These are phyloP conservation scores for Chalcosyrphus nemorum DNA, from an alignment of 2,888 invertebrate species.

Conservation along the genomic window DNA sequence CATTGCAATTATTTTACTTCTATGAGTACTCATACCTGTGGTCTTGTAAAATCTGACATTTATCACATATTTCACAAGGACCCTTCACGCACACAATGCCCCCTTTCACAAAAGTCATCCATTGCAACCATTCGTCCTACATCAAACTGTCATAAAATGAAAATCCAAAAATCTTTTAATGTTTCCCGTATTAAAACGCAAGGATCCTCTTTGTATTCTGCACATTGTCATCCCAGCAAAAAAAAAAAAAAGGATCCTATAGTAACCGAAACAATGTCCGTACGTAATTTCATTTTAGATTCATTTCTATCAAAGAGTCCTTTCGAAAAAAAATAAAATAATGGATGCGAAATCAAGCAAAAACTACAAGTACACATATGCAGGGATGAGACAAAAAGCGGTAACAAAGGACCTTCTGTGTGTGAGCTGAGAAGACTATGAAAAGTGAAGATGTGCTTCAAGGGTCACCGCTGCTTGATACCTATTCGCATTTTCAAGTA, in stretches of 20 bases:
- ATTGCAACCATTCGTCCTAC: slow-evolving; percentile 47
- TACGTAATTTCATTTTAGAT: slow-evolving; percentile 54
- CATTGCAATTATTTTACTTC: neutral
- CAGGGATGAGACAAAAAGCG: neutral
- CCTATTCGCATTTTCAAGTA: slow-evolving; percentile 57
- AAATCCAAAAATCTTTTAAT: slow-evolving; percentile 59
- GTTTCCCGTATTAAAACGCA: slow-evolving; percentile 4
- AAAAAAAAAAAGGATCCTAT: no score
- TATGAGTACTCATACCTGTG: neutral
- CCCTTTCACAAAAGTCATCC: slow-evolving; percentile 31
- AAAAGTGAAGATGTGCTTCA: slow-evolving; percentile 40
- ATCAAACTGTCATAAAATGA: slow-evolving; percentile 68
- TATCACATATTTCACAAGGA: neutral
- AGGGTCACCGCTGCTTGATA: slow-evolving; percentile 62
- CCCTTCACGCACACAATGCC: neutral
- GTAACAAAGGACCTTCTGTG: slow-evolving; percentile 42
- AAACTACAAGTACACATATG: slow-evolving; percentile 23
- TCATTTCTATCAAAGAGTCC: slow-evolving; percentile 44
- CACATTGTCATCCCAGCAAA: slow-evolving; percentile 7
- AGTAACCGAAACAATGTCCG: slow-evolving; percentile 44
- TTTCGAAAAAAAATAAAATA: slow-evolving; percentile 40
- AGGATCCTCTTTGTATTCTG: slow-evolving; percentile 7
- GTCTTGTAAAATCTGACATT: slow-evolving; percentile 18
- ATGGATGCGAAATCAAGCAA: slow-evolving; percentile 46
- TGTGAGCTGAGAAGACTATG: neutral